Evolutionary conservation across 2,888 invertebrate genomes (phyloP).

Genomic region (Drosophila barbarae): DNA sequence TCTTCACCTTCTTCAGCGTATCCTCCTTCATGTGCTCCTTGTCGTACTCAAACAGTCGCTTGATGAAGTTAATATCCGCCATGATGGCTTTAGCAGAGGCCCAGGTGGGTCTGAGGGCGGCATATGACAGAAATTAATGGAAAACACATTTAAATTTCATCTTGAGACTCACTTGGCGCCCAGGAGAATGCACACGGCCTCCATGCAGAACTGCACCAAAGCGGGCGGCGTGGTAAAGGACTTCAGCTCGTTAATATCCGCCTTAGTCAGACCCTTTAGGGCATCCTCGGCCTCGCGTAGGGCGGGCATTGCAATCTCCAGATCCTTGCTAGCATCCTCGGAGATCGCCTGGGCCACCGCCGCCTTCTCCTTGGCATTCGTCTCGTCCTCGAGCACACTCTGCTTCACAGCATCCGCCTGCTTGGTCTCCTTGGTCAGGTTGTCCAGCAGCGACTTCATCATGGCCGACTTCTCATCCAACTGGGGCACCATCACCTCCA

Average conservation of each 20-base stretch:
- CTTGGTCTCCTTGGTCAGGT: conserved; percentile 88
- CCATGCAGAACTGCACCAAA: conserved; percentile 93
- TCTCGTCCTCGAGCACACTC: conserved; percentile 90
- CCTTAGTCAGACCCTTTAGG: conserved; percentile 91
- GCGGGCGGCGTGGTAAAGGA: conserved; percentile 93
- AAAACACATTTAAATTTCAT: not conserved
- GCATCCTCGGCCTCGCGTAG: conserved; percentile 91
- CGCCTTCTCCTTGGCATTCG: conserved; percentile 91
- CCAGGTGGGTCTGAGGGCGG: conserved; percentile 88
- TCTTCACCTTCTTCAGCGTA: conserved; percentile 88
- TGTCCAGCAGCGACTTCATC: conserved; percentile 87
- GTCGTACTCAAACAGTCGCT: conserved; percentile 89
- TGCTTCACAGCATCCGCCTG: conserved; percentile 90
- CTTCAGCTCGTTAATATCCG: conserved; percentile 93
- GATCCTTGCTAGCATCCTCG: conserved; percentile 92
- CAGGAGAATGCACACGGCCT: conserved; percentile 91
- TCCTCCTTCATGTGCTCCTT: conserved; percentile 92
- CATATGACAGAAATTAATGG: rapidly evolving
- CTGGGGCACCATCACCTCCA: conserved; percentile 89
- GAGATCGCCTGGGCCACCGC: conserved; percentile 90
- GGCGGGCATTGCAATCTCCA: conserved; percentile 92
- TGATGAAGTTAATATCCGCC: conserved; percentile 90
- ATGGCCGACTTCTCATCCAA: conserved; percentile 88
- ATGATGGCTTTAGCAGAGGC: conserved; percentile 89
- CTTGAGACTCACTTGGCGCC: conserved; percentile 85